Conservation (phyloP, 92 coral and sea anemone species). For the Nematostella vectensis region DNA sequence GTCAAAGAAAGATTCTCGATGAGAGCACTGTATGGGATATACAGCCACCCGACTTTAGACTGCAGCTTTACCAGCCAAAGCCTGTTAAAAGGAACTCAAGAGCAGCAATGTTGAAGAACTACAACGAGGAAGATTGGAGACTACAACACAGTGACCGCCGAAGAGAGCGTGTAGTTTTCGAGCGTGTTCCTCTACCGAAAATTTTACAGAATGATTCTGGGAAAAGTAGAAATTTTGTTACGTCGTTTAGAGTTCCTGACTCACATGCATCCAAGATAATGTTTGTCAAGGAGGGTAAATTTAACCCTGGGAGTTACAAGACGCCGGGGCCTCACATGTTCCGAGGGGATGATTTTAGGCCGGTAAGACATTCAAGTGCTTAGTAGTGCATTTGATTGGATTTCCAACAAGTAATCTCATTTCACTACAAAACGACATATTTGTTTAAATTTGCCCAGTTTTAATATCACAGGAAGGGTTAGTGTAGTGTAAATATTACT, state of each 20-base stretch:
- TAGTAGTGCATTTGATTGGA: background rate
- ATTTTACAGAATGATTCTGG: conserved; percentile 40
- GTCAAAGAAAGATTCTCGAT: conserved; percentile 6
- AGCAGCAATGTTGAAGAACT: conserved; percentile 57
- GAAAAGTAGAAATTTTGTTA: conserved; percentile 41
- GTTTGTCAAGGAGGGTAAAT: conserved; percentile 63
- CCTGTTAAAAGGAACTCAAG: conserved; percentile 55
- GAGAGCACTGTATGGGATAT: conserved; percentile 63
- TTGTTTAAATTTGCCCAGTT: too few species aligned
- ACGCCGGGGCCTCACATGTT: conserved; percentile 84
- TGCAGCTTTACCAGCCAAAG: conserved; percentile 71
- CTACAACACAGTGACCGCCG: conserved; percentile 31
- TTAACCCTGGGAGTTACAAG: conserved; percentile 51
- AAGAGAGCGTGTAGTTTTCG: conserved; percentile 46
- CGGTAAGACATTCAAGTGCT: too few species aligned
- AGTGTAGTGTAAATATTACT: too few species aligned
- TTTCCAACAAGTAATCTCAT: background rate
- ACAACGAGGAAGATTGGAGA: conserved; percentile 65
- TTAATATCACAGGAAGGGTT: too few species aligned
- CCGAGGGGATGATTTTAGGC: conserved; percentile 81
- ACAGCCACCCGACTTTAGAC: conserved; percentile 73
- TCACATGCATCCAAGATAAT: conserved; percentile 49
- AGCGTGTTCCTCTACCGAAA: conserved; percentile 70
- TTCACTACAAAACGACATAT: too few species aligned
- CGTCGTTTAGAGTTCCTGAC: conserved; percentile 65